Evolutionary conservation across 2,113 vertebrate species (phyloP).

Genomic region (Lamprotornis superbus): DNA sequence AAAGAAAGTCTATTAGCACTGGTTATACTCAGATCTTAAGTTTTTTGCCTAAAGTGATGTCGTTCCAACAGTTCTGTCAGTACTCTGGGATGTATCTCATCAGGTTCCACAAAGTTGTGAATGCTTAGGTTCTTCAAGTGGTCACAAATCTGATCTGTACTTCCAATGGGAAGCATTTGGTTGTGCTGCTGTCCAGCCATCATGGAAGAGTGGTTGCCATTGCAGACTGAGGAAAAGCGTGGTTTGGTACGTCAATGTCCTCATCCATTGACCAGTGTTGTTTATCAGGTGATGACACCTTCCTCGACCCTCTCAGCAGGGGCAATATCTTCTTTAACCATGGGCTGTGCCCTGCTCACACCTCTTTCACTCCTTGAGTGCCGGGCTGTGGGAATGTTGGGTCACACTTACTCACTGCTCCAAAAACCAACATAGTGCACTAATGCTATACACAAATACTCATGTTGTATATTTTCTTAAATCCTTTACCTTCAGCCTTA

Average conservation of each 20-base stretch:
- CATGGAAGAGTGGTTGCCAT: neutral
- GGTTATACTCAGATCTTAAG: neutral
- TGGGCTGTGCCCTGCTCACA: neutral
- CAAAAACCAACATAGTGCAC: neutral
- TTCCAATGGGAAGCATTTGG: neutral
- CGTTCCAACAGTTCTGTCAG: neutral
- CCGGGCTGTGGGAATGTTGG: neutral
- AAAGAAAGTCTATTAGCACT: neutral
- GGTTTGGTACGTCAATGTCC: neutral
- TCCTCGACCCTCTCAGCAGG: neutral
- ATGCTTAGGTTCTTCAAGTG: neutral
- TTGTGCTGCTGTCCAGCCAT: neutral
- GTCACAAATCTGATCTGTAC: no score
- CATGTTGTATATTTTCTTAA: neutral
- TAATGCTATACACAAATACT: neutral
- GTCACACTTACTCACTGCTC: neutral
- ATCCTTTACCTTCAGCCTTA: neutral
- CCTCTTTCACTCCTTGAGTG: neutral
- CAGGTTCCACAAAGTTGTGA: neutral
- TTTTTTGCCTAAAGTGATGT: neutral
- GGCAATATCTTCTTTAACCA: neutral
- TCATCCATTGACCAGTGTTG: fast-evolving
- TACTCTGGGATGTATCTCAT: neutral
- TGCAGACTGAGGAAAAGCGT: neutral
- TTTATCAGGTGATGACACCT: neutral